These are phyloP conservation scores for Octodon degus DNA, from an alignment of 2,113 vertebrate species.

Conservation along the genomic window DNA sequence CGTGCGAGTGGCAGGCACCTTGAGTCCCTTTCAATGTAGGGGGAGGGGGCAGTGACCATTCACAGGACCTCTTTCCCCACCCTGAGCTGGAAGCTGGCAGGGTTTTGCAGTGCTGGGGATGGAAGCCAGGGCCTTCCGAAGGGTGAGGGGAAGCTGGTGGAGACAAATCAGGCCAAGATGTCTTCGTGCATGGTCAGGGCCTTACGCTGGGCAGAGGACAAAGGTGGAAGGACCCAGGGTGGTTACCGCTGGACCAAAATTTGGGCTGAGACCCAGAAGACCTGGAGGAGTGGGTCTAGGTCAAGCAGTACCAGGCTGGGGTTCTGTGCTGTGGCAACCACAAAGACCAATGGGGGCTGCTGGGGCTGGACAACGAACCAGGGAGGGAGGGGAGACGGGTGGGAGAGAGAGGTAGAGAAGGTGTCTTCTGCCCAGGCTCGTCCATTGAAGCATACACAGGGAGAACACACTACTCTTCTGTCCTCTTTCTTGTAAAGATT, in stretches of 20 bases:
- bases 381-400: neutral
- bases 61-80: constrained; percentile 37
- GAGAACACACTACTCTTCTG: constrained; percentile 66
- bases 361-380: fast-evolving
- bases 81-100: neutral
- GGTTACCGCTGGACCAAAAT: neutral
- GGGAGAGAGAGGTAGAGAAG: constrained; percentile 48
- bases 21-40: constrained; percentile 57
- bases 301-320: neutral
- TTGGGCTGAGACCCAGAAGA: neutral
- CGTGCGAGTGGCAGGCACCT: constrained; percentile 66
- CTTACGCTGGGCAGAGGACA: constrained; percentile 62
- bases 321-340: neutral
- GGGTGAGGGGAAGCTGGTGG: constrained; percentile 43
- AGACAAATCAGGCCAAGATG: constrained; percentile 50
- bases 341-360: neutral
- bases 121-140: neutral
- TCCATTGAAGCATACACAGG: constrained; percentile 59
- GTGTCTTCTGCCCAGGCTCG: constrained; percentile 71
- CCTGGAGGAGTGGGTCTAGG: neutral
- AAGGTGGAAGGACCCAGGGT: neutral
- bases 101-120: neutral
- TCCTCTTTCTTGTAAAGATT: constrained; percentile 63
- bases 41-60: constrained; percentile 16
- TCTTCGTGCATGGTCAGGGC: neutral